phyloP scores from a whole-genome alignment of 2,797 vertebrate species.

The Sebastes reedi region DNA sequence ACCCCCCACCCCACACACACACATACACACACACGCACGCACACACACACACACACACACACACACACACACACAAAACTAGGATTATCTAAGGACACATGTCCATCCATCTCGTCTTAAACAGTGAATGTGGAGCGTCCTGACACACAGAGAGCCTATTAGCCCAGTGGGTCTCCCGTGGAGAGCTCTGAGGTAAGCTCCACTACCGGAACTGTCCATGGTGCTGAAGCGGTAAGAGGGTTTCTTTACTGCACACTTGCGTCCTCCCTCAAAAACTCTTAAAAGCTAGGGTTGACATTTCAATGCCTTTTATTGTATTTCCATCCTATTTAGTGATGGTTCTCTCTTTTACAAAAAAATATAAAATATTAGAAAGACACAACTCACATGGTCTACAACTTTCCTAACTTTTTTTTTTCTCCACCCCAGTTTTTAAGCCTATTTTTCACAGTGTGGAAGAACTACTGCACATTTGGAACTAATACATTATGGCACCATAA shows the following conservation, averaged over 20 bases:
- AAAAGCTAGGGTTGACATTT: slow-evolving; percentile 80
- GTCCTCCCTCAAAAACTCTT: slow-evolving; percentile 71
- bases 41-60: background rate
- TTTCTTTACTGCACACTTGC: slow-evolving; percentile 73
- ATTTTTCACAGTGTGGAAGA: slow-evolving; percentile 19
- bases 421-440: slow-evolving; percentile 19
- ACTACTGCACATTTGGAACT: slow-evolving; percentile 7
- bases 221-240: slow-evolving; percentile 82
- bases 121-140: slow-evolving; percentile 61
- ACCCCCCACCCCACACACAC: background rate
- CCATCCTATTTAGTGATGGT: slow-evolving; percentile 76
- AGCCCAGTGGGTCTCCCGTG: slow-evolving; percentile 58
- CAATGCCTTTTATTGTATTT: slow-evolving; percentile 78
- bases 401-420: slow-evolving; percentile 45
- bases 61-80: slow-evolving; percentile 16
- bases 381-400: slow-evolving; percentile 32
- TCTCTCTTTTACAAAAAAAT: slow-evolving; percentile 46
- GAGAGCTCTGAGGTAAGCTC: slow-evolving; percentile 70
- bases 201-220: slow-evolving; percentile 81
- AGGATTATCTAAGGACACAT: slow-evolving; percentile 69
- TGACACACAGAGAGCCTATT: slow-evolving; percentile 70
- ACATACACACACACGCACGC: background rate
- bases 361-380: slow-evolving; percentile 48
- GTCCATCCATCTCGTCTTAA: slow-evolving; percentile 58
- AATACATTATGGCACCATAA: slow-evolving; percentile 6